Evolutionary conservation across 2,888 invertebrate genomes (phyloP).

Genomic region (Caenorhabditis sp.): DNA sequence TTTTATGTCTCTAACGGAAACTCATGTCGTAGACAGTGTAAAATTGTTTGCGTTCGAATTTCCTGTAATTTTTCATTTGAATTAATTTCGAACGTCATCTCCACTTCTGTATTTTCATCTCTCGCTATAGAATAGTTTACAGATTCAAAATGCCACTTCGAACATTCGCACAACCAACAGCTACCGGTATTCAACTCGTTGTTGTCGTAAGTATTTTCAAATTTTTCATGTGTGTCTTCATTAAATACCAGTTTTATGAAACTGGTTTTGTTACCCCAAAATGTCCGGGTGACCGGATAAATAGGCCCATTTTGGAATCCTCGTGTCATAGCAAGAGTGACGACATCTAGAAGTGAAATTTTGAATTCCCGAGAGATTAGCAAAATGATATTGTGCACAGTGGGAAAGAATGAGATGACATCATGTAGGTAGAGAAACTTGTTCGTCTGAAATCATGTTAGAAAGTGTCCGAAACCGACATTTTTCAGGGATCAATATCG

Average conservation of each 20-base stretch:
- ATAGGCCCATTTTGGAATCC: not conserved
- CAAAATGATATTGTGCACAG: not conserved
- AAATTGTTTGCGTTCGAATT: not conserved
- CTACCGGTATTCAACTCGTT: slow-evolving; percentile 54
- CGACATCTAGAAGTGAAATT: not conserved
- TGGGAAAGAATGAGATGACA: not conserved
- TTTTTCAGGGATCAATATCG: no score
- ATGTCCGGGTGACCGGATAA: not conserved
- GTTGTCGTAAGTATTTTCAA: slow-evolving; percentile 58
- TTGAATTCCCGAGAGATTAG: not conserved
- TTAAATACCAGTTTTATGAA: not conserved
- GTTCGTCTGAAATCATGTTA: not conserved
- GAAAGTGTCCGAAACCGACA: no score
- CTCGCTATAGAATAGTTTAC: no score
- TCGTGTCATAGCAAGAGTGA: slow-evolving; percentile 3
- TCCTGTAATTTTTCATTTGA: not conserved
- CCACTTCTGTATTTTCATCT: not conserved
- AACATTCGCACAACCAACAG: slow-evolving; percentile 63
- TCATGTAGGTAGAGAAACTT: not conserved
- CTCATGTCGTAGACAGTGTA: not conserved
- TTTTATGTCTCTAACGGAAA: slow-evolving; percentile 9
- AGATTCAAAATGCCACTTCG: slow-evolving; percentile 37
- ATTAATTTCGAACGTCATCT: not conserved
- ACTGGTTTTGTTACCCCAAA: not conserved
- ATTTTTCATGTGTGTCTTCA: not conserved